These are phyloP conservation scores for Zosterops pallidus DNA, from an alignment of 2,113 vertebrate species.

Conservation along the genomic window DNA sequence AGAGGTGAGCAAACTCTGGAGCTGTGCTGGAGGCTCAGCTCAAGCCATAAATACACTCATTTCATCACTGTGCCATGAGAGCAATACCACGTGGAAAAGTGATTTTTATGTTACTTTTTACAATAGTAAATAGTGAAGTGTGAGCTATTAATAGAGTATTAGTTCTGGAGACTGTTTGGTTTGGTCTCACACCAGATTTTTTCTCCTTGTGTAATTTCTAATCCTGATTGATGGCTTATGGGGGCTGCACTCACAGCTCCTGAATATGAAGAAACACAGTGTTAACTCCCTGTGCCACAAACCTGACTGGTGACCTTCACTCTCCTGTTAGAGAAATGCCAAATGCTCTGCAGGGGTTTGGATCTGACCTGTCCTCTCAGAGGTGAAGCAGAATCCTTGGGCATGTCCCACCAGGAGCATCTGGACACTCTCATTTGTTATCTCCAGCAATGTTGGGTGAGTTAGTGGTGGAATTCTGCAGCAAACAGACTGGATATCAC, in stretches of 20 bases:
- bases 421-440: neutral
- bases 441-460: neutral
- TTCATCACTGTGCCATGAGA: constrained; percentile 28
- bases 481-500: neutral
- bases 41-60: constrained; percentile 8
- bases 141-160: constrained; percentile 48
- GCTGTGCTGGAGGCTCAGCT: neutral
- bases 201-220: constrained; percentile 51
- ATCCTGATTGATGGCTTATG: constrained; percentile 34
- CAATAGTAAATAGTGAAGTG: constrained; percentile 36
- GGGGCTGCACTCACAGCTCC: constrained; percentile 22
- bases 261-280: neutral
- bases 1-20: neutral
- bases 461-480: neutral
- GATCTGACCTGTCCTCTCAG: neutral
- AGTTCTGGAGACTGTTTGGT: constrained; percentile 35
- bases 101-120: constrained; percentile 36
- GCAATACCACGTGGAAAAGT: constrained; percentile 31
- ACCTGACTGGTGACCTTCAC: neutral
- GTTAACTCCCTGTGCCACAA: neutral
- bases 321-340: neutral
- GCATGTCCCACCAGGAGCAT: constrained; percentile 30
- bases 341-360: neutral
- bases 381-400: constrained; percentile 1
- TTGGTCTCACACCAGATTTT: constrained; percentile 48